A percentile compares a stretch with the other conserved stretches of the same genome.
phyloP scores from a whole-genome alignment of 2,113 vertebrate species.

The Dipodomys ordii region DNA sequence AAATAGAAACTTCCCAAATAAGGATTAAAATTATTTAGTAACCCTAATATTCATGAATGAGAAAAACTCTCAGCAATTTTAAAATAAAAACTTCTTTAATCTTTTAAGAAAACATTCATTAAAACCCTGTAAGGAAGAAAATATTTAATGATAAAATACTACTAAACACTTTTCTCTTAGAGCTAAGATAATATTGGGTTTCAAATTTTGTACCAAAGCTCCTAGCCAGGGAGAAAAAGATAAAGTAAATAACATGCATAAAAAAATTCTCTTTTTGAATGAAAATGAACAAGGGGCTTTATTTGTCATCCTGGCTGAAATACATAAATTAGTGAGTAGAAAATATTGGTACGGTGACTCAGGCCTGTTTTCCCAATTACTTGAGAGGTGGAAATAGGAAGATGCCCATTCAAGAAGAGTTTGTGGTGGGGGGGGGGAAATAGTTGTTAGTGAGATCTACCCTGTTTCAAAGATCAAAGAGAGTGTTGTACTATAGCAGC shows the following conservation, averaged over 20 bases:
- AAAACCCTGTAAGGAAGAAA: neutral
- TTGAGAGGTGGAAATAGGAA: neutral
- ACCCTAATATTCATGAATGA: neutral
- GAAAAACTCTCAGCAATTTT: neutral
- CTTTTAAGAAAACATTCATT: neutral
- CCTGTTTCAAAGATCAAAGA: no score
- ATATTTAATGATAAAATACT: neutral
- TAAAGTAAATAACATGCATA: neutral
- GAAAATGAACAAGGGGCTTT: neutral
- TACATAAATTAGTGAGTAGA: neutral
- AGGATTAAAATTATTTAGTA: neutral
- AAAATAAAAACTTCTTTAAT: neutral
- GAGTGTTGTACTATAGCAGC: no score
- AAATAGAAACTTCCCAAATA: neutral
- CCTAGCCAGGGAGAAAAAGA: neutral
- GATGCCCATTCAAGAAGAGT: neutral
- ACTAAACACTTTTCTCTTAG: neutral
- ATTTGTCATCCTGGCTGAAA: neutral
- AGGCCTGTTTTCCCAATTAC: neutral
- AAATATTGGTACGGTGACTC: neutral
- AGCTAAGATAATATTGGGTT: neutral
- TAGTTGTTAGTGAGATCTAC: no score
- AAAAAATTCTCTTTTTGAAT: neutral
- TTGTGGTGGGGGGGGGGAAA: no score
- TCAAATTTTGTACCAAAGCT: neutral